Percentiles rank a stretch among this genome's conserved stretches.
phyloP scores from a whole-genome alignment of 2,797 vertebrate genomes.

The Danio kyathit region DNA sequence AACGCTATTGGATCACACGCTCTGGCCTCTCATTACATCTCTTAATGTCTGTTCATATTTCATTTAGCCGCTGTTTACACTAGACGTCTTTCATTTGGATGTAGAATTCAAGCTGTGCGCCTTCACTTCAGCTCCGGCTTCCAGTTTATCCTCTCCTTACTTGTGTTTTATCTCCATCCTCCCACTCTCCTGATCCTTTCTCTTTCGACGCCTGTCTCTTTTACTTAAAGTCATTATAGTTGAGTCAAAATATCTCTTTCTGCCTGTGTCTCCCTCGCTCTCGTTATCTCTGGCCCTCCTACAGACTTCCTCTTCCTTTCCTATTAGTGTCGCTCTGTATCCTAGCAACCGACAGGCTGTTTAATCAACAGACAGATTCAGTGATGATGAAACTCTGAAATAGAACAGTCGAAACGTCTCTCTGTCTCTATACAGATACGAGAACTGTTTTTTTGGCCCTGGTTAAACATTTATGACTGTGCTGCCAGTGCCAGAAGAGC shows the following conservation, averaged over 20 bases:
- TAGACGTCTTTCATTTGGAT: constrained; percentile 53
- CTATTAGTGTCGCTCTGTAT: constrained; percentile 63
- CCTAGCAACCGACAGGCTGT: constrained; percentile 62
- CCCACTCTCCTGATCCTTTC: constrained; percentile 32
- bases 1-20: constrained; percentile 33
- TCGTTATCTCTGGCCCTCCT: constrained; percentile 59
- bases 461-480: constrained; percentile 40
- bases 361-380: constrained; percentile 62
- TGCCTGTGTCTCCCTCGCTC: constrained; percentile 31
- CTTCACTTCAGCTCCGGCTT: constrained; percentile 41
- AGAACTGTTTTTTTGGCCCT: not conserved
- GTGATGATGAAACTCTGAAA: constrained; percentile 55
- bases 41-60: constrained; percentile 58
- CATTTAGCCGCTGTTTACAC: constrained; percentile 42
- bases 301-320: constrained; percentile 62
- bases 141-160: constrained; percentile 19
- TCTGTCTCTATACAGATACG: constrained; percentile 19
- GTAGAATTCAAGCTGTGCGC: constrained; percentile 14
- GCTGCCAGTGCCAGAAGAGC: not conserved
- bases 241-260: constrained; percentile 39
- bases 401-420: constrained; percentile 52
- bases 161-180: constrained; percentile 46
- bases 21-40: constrained; percentile 56
- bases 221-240: constrained; percentile 47
- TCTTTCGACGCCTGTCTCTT: constrained; percentile 48